Evolutionary conservation across 92 coral and sea anemone genomes (phyloP), one percentile per base, ranked within the genome.

Genomic region (Chrysogorgia sp.): DNA sequence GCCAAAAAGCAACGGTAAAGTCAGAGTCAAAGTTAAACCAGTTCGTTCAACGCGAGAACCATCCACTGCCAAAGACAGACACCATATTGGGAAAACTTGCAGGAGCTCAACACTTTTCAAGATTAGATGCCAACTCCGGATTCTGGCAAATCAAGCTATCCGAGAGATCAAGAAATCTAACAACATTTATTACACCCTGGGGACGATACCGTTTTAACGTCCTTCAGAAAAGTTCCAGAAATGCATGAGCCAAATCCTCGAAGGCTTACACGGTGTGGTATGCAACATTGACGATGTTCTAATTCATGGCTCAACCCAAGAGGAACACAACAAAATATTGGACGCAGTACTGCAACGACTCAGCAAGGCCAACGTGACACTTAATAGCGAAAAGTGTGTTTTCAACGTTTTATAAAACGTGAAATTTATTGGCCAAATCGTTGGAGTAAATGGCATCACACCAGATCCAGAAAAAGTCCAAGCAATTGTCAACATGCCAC

Each of bases 261-360:
- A 50, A 34, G 76, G 83, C 61, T 69, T 61, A 4, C 66, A 84
- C 17, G 84, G 84, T 17, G 81, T 83, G 47, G 85, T 77, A 52
- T 83, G 86, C 49, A 84, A 79, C 72, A 84, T 83, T 61, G 88
- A 88, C 34, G n/a, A n/a, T n/a, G 77, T 80, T 35, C 77, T 81
- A 19, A 81, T 88, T 15, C 74, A 76, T 60, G 86, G 81, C 29
- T 24, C 58, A 29, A 81, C 86, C 69, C 82, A 50, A 57, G 80
- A 76, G 35, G 71, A 82, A 49, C 90, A 86, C 17, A 68, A 86
- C 83, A 28, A 49, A 34, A 81, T 83, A 52, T 66, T 82, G 32
- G 76, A 75, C 28, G 34, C 75, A 76, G 86, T 82, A 26, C 82
- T 86, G 17, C 65, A 61, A 33, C 76, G 80, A 24, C 82, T 87